Percentiles rank a stretch among this genome's conserved stretches.
Evolutionary conservation across 64 coral and sea anemone species (phyloP).

Genomic region (Dendrophyllia cribrosa): DNA sequence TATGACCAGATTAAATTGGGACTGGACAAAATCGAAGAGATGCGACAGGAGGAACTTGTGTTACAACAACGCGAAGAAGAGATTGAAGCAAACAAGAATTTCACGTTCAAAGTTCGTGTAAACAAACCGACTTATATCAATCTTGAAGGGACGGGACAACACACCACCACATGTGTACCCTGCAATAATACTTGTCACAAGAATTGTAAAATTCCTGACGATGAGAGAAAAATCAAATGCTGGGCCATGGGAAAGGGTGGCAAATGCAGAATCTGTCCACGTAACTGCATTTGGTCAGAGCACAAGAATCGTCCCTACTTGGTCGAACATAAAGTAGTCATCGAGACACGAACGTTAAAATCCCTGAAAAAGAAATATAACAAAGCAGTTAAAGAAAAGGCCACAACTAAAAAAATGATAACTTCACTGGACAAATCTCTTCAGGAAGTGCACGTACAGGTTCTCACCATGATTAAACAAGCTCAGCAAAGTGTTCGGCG

Average conservation of each 20-base stretch:
- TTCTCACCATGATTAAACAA: constrained; percentile 21
- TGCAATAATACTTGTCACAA: constrained; percentile 54
- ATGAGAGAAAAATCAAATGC: neutral
- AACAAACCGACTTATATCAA: neutral
- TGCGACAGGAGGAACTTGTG: constrained; percentile 38
- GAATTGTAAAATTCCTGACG: constrained; percentile 1
- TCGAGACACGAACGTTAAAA: constrained; percentile 30
- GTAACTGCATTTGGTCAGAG: constrained; percentile 6
- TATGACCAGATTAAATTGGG: neutral
- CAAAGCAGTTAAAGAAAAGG: constrained; percentile 15
- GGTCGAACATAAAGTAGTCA: neutral
- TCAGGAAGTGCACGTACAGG: neutral
- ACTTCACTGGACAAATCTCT: neutral
- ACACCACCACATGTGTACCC: constrained; percentile 43
- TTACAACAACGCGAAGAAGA: constrained; percentile 27
- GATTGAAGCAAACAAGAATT: constrained; percentile 43
- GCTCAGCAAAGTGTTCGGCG: neutral
- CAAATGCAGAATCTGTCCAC: constrained; percentile 14
- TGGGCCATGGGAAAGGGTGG: neutral
- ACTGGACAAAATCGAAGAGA: constrained; percentile 4
- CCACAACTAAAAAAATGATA: neutral
- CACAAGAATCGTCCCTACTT: constrained; percentile 43
- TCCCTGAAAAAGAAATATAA: constrained; percentile 24
- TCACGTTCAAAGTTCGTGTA: neutral
- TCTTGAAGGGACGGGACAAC: constrained; percentile 2